phyloP scores from a whole-genome alignment of 2,888 invertebrate species.

The Prosopocoilus inquinatus region DNA sequence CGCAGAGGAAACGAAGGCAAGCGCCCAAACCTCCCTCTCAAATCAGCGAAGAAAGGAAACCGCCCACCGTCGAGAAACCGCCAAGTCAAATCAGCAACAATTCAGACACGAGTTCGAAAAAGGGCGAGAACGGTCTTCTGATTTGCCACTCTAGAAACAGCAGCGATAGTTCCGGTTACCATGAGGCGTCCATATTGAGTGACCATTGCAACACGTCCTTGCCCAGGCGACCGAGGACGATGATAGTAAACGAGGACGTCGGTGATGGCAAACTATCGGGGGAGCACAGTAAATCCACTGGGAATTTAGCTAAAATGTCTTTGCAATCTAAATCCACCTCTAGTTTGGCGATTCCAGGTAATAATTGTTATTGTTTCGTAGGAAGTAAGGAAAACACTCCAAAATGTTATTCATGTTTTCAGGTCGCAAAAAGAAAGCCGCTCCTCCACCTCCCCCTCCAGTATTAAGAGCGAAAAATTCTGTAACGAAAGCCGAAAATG shows the following conservation, averaged over 20 bases:
- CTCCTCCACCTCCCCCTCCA: slow-evolving; percentile 57
- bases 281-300: slow-evolving; percentile 40
- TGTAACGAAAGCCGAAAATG: slow-evolving; percentile 35
- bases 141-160: slow-evolving; percentile 69
- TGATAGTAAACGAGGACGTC: slow-evolving; percentile 34
- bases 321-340: slow-evolving; percentile 48
- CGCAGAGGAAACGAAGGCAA: slow-evolving; percentile 56
- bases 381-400: background rate
- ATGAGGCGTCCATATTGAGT: slow-evolving; percentile 65
- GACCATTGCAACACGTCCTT: slow-evolving; percentile 55
- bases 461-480: slow-evolving; percentile 29
- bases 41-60: slow-evolving; percentile 6
- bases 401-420: slow-evolving; percentile 6
- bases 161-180: slow-evolving; percentile 72
- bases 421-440: slow-evolving; percentile 61
- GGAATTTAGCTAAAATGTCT: slow-evolving; percentile 46
- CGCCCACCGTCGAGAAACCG: slow-evolving; percentile 28
- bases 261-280: slow-evolving; percentile 24
- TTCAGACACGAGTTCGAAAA: slow-evolving; percentile 25
- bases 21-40: slow-evolving; percentile 58
- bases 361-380: slow-evolving; percentile 1
- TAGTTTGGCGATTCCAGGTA: slow-evolving; percentile 45
- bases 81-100: slow-evolving; percentile 28
- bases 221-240: slow-evolving; percentile 44
- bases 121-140: slow-evolving; percentile 47